These are phyloP conservation scores for Henricia sp. DNA, from an alignment of 53 echinoderm and acorn worm species.

Conservation along the genomic window DNA sequence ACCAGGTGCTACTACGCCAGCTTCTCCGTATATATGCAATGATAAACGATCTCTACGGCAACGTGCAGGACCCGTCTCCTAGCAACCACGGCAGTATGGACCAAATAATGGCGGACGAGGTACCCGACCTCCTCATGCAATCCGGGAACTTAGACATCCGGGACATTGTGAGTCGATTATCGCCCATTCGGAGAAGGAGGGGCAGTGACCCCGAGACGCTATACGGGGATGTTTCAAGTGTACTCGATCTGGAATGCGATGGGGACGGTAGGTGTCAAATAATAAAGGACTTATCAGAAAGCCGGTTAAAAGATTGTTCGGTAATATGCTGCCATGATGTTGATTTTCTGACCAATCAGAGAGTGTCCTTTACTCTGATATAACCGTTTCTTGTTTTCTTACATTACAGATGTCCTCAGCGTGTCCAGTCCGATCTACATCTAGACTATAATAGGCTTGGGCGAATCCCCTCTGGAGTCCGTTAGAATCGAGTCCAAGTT, in stretches of 20 bases:
- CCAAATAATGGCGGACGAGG: conserved; percentile 62
- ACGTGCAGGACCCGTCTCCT: conserved; percentile 53
- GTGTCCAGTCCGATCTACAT: conserved; percentile 53
- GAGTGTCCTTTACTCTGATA: not conserved
- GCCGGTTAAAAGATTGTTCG: too few species aligned
- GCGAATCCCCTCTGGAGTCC: not conserved
- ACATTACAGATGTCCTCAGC: conserved; percentile 42
- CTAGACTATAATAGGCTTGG: not conserved
- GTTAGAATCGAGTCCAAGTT: too few species aligned
- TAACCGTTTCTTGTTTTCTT: not conserved
- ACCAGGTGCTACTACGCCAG: conserved; percentile 69
- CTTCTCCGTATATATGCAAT: conserved; percentile 72
- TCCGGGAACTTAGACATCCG: conserved; percentile 69
- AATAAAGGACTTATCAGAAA: too few species aligned
- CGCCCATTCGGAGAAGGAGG: conserved; percentile 69
- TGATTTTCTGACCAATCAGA: not conserved
- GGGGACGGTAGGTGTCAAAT: conserved; percentile 27
- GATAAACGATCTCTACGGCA: conserved; percentile 63
- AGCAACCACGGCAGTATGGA: conserved; percentile 56
- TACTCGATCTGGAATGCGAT: conserved; percentile 23
- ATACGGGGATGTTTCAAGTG: conserved; percentile 23
- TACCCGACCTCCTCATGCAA: conserved; percentile 66
- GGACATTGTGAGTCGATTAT: conserved; percentile 67
- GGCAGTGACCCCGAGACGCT: conserved; percentile 64
- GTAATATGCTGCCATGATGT: not conserved